Evolutionary conservation across 2,797 vertebrate genomes (phyloP).

Genomic region (Scarus forsteni): DNA sequence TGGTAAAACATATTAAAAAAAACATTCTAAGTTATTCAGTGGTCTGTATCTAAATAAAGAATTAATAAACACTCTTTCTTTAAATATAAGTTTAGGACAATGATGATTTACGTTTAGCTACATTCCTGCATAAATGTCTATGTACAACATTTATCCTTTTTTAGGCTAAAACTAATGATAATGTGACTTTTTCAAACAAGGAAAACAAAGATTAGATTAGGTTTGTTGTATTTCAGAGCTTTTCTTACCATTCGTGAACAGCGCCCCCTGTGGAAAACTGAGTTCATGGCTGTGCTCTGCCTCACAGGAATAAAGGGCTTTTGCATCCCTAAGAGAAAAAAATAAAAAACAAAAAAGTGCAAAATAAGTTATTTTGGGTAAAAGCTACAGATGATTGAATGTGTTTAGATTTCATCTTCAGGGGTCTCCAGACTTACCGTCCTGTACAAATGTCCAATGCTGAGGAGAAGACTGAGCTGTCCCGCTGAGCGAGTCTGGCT

Average conservation of each 20-base stretch:
- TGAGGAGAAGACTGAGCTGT: slow-evolving; percentile 89
- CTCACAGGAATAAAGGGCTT: slow-evolving; percentile 97
- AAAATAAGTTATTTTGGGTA: background rate
- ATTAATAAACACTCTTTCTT: too few species aligned
- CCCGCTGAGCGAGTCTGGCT: slow-evolving; percentile 88
- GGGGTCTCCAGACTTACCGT: slow-evolving; percentile 71
- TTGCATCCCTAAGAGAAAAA: slow-evolving; percentile 88
- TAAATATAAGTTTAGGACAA: too few species aligned
- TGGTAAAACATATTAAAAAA: too few species aligned
- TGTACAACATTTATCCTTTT: too few species aligned
- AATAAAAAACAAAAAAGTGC: background rate
- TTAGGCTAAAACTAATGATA: too few species aligned
- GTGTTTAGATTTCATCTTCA: too few species aligned
- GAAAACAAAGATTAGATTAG: background rate
- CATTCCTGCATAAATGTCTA: too few species aligned
- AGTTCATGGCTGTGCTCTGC: slow-evolving; percentile 98
- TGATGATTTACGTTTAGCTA: too few species aligned
- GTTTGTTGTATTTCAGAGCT: background rate
- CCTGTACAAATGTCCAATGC: slow-evolving; percentile 82
- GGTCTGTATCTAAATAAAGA: too few species aligned
- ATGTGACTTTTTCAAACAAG: background rate
- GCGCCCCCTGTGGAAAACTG: slow-evolving; percentile 96
- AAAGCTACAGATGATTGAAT: too few species aligned
- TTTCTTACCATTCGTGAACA: slow-evolving; percentile 93
- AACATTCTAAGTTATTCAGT: too few species aligned